These are phyloP conservation scores for Aselliscus stoliczkanus DNA, from an alignment of 2,797 vertebrate species.

Conservation along the genomic window DNA sequence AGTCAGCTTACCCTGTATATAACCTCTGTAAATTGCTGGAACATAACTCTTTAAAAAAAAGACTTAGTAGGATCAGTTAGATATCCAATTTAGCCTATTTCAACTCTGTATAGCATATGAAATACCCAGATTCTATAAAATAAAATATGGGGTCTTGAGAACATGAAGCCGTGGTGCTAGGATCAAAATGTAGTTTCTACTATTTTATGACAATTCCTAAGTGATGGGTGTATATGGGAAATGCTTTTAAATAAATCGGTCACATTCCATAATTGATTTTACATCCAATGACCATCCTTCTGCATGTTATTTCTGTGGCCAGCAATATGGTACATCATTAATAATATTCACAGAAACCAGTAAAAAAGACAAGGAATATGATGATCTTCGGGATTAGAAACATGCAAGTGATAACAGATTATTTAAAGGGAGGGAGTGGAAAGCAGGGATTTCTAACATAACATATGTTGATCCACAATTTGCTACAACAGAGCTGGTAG, in stretches of 20 bases:
- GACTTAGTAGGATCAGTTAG: background rate
- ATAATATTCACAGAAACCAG: constrained; percentile 15
- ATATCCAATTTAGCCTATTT: constrained; percentile 23
- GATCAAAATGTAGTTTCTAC: constrained; percentile 11
- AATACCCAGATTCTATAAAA: background rate
- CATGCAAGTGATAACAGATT: constrained; percentile 14
- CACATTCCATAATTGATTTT: constrained; percentile 28
- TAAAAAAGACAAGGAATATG: background rate
- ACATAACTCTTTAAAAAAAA: background rate
- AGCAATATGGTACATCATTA: background rate
- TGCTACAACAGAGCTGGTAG: constrained; percentile 2
- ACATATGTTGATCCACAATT: constrained; percentile 24
- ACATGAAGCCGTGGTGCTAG: background rate
- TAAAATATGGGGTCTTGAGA: background rate
- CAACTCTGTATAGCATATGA: background rate
- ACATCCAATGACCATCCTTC: background rate
- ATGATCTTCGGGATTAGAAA: constrained; percentile 21
- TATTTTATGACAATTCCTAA: background rate
- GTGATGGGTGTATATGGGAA: background rate
- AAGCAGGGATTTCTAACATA: constrained; percentile 13
- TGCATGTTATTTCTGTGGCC: background rate
- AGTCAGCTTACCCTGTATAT: constrained; percentile 1
- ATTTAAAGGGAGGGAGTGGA: constrained; percentile 3
- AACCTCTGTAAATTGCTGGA: background rate
- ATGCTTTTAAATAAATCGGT: constrained; percentile 33